A percentile compares a stretch with the other conserved stretches of the same genome.
phyloP scores from a whole-genome alignment of 2,888 invertebrate species.

The Caenorhabditis sp. region DNA sequence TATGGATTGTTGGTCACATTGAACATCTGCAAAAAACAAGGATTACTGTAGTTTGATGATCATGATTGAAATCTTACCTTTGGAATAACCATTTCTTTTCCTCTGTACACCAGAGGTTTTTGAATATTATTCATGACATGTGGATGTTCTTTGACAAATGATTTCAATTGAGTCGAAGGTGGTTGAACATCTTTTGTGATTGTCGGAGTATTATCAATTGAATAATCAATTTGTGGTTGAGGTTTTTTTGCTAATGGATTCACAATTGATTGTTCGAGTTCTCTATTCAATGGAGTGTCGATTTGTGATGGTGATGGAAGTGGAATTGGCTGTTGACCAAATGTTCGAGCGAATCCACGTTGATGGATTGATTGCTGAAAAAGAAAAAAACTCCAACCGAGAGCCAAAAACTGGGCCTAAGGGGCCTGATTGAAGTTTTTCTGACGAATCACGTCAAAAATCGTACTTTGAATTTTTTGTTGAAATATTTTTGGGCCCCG shows the following conservation, averaged over 20 bases:
- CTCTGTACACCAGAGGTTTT: conserved; percentile 35
- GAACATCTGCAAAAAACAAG: conserved; percentile 15
- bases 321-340: conserved; percentile 33
- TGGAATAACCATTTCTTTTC: conserved; percentile 36
- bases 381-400: too few relatives aligned
- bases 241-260: conserved; percentile 20
- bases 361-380: conserved; percentile 21
- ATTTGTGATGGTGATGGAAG: conserved; percentile 14
- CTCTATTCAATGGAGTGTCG: conserved; percentile 33
- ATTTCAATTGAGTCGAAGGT: conserved; percentile 28
- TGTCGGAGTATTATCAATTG: conserved; percentile 27
- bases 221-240: conserved; percentile 37
- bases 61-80: too few relatives aligned
- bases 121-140: conserved; percentile 32
- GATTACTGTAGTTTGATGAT: too few relatives aligned
- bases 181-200: conserved; percentile 30
- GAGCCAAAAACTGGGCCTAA: too few relatives aligned
- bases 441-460: too few relatives aligned
- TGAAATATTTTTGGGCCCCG: too few relatives aligned
- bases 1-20: conserved; percentile 23
- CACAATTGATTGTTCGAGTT: conserved; percentile 20
- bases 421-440: too few relatives aligned
- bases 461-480: too few relatives aligned
- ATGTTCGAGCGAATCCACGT: conserved; percentile 25
- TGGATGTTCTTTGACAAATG: conserved; percentile 40